Evolutionary conservation across 2,797 vertebrate species (phyloP), one percentile per base, ranked within the genome.

Genomic region (Ptychadena robeensis): DNA sequence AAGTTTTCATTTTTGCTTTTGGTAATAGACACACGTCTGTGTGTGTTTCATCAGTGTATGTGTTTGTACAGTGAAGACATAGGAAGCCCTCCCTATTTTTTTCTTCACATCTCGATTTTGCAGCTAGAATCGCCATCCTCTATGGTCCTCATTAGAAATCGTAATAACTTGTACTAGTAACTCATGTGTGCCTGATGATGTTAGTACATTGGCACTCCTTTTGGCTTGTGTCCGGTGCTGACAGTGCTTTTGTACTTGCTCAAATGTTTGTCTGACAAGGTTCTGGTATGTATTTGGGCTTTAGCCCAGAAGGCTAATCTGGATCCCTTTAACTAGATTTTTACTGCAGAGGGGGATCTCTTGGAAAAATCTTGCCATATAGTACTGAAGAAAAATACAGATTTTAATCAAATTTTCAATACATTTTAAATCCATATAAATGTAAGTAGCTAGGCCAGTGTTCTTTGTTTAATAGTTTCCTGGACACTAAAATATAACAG

Each of bases 251-350:
- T 72, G 40, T 57, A 1, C 44, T 59, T 81, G 64, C 48, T 38
- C 15, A 67, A 69, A 34, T 30, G 64, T 76, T 30, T 76, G 18
- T 38, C 48, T 82, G 81, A 82, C 66, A 78, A 64, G 31, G 57
- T 69, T 22, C 74, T 82, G 37, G 34, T 72, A 35, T 78, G 57
- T 64, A 35, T 61, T 72, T 78, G 38, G 59, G 27, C 67, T 71
- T 18, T 28, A 83, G 53, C 67, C 71, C 68, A 78, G 67, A 78
- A 32, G 73, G 30, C 31, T 63, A 64, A 53, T 77, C 57, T 77
- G 57, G 53, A 71, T 48, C 14, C 4, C 37, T 76, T 70, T 76
- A 70, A 6, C 34, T 59, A 70, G 18, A 4, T 40, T 67, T 53
- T 25, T 7, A 30, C 64, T 65, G 27, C 9, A 10, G 59, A 48